Conservation (phyloP, 2,797 vertebrate species). For the Labeo calbasu region DNA sequence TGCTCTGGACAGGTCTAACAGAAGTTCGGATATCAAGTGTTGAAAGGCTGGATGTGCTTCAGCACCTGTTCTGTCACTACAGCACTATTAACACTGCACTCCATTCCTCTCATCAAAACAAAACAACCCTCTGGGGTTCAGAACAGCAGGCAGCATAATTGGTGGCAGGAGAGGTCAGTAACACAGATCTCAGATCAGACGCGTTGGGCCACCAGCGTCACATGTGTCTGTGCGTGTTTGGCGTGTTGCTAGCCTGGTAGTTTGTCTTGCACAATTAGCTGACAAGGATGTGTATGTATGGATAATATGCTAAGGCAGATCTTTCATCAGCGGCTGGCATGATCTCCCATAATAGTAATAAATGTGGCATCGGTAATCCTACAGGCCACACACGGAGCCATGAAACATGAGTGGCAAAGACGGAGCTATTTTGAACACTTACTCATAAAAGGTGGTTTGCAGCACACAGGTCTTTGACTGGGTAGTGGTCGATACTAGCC, state of each 20-base stretch:
- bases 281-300: slow-evolving; percentile 10
- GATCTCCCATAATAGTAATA: slow-evolving; percentile 28
- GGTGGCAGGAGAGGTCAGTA: slow-evolving; percentile 24
- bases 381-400: not conserved
- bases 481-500: not conserved
- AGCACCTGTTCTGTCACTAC: slow-evolving; percentile 40
- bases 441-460: slow-evolving; percentile 26
- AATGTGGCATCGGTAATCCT: slow-evolving; percentile 12
- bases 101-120: slow-evolving; percentile 56
- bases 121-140: slow-evolving; percentile 28
- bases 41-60: slow-evolving; percentile 35
- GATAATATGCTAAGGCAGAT: not conserved
- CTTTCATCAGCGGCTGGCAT: slow-evolving; percentile 25
- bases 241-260: slow-evolving; percentile 30
- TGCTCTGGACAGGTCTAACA: not conserved
- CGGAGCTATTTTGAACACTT: slow-evolving; percentile 9
- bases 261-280: slow-evolving; percentile 36
- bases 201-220: not conserved
- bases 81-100: slow-evolving; percentile 34
- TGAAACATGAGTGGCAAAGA: slow-evolving; percentile 8
- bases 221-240: slow-evolving; percentile 5
- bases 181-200: slow-evolving; percentile 20
- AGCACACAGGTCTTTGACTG: not conserved
- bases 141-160: slow-evolving; percentile 28
- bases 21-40: slow-evolving; percentile 20